Evolutionary conservation across 2,797 vertebrate genomes (phyloP), one percentile per base, ranked within the genome.

Genomic region (Crypturellus tataupa): DNA sequence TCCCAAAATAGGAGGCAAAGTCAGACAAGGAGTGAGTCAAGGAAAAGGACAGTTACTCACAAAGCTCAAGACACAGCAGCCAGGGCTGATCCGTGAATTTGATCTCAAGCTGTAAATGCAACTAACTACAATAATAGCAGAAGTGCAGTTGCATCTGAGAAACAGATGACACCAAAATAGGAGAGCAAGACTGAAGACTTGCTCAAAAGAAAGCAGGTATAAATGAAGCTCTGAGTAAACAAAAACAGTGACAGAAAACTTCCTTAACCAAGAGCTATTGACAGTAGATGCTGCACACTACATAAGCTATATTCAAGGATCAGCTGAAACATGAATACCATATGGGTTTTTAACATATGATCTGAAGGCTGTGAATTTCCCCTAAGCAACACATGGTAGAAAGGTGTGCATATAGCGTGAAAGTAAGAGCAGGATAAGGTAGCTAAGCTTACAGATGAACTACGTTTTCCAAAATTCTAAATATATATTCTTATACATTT

Each of bases 361-460:
- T 75, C 14, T 9, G 37, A 79, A 85, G 90, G n/a, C 11, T 23
- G 35, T 9, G 2, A 62, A 92, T 89, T 40, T 62, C 27, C 39
- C n/a, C 1, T 12, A n/a, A 2, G 0, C 42, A 91, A 65, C 1
- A 58, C n/a, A 47, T 12, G 6, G 10, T 20, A 71, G 25, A 80
- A 78, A 4, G 7, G 6, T 4, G 1, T 11, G 62, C 2, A 7
- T 4, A 2, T 2, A 4, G 3, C 76, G 24, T 21, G 8, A 20
- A 46, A 47, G 56, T 31, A 2, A 16, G 9, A 3, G 3, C 40
- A 58, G 0, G n/a, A 9, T 59, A 72, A 75, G 77, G 27, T 40
- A 0, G 65, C 11, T 76, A 79, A 55, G 4, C 5, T 44, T 70
- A 4, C 71, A 71, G 4, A 42, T 80, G 37, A 82, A 47, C 10